Conservation (phyloP, 2,113 vertebrate genomes). For the Gallinago paraguaiae region DNA sequence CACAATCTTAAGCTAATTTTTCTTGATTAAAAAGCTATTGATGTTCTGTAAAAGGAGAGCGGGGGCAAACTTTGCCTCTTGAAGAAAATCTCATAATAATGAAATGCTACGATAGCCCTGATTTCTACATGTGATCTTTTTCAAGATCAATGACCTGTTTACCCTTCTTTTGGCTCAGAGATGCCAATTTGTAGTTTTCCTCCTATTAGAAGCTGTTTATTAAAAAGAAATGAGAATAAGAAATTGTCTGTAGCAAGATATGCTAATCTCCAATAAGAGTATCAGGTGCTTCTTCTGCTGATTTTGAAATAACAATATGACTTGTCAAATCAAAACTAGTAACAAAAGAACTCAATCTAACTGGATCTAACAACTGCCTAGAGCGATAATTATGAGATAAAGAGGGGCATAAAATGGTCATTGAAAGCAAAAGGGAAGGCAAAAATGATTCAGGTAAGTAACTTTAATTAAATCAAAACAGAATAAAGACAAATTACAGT, state of each 20-base stretch:
- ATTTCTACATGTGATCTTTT: neutral
- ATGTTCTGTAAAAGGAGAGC: slow-evolving; percentile 1
- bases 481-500: neutral
- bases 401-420: neutral
- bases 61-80: slow-evolving; percentile 6
- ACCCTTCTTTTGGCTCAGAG: neutral
- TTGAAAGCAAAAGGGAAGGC: slow-evolving; percentile 7
- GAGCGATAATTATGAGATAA: slow-evolving; percentile 42
- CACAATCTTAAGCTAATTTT: slow-evolving; percentile 40
- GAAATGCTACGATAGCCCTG: slow-evolving; percentile 8
- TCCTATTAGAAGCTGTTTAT: neutral
- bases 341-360: slow-evolving; percentile 30
- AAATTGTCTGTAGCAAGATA: neutral
- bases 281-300: neutral
- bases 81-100: slow-evolving; percentile 24
- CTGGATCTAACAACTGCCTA: slow-evolving; percentile 36
- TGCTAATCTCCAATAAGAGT: neutral
- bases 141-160: neutral
- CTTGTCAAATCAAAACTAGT: slow-evolving; percentile 19
- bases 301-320: slow-evolving; percentile 44
- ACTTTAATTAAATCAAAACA: slow-evolving; percentile 21
- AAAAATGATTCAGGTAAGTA: neutral
- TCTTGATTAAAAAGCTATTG: slow-evolving; percentile 53
- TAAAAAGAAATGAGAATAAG: neutral
- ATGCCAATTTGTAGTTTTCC: neutral